Conservation (phyloP, 2,797 vertebrate genomes). For the Buceros bicornis region DNA sequence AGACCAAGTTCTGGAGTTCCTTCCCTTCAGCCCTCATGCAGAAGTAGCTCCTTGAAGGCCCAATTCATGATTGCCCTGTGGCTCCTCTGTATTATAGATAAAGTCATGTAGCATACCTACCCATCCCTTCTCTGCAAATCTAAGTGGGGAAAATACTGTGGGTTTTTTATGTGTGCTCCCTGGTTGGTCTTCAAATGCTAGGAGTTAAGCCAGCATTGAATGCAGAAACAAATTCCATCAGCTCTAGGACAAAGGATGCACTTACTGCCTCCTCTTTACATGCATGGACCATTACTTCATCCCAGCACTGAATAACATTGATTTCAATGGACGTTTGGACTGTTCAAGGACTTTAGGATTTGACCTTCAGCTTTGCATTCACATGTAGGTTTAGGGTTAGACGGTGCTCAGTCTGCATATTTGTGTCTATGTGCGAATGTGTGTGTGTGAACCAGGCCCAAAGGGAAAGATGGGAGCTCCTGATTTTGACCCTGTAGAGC, state of each 20-base stretch:
- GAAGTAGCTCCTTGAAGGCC: slow-evolving; percentile 22
- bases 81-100: slow-evolving; percentile 20
- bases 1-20: not conserved
- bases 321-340: not conserved
- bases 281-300: not conserved
- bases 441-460: not conserved
- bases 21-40: not conserved
- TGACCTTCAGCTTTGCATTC: not conserved
- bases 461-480: fast-evolving
- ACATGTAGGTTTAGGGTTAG: not conserved
- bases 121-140: not conserved
- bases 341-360: not conserved
- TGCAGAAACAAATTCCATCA: not conserved
- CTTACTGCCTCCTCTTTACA: not conserved
- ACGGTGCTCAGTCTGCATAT: fast-evolving
- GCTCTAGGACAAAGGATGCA: not conserved
- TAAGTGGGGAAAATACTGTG: not conserved
- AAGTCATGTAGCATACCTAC: not conserved
- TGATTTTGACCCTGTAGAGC: fast-evolving
- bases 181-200: not conserved
- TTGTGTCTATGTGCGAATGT: fast-evolving
- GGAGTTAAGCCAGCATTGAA: not conserved
- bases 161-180: not conserved
- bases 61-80: not conserved
- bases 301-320: not conserved